Conservation (phyloP, 2,113 vertebrate species). For the Anhinga anhinga region DNA sequence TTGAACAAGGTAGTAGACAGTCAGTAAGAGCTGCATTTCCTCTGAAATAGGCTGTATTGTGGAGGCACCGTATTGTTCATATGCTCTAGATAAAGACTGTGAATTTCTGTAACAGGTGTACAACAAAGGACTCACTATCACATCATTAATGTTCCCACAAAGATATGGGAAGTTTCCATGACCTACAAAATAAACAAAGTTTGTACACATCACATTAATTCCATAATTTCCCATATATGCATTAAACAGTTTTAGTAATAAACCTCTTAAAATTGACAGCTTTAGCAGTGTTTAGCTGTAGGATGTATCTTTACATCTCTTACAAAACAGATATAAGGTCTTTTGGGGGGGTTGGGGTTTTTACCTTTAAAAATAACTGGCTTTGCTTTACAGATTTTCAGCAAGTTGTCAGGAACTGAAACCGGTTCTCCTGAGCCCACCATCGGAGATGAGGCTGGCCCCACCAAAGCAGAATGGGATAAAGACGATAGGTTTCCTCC, state of each 20-base stretch:
- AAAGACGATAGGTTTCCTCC: slow-evolving; percentile 61
- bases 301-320: background rate
- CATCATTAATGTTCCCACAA: slow-evolving; percentile 88
- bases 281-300: background rate
- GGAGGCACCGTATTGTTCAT: slow-evolving; percentile 86
- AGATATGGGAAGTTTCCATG: slow-evolving; percentile 92
- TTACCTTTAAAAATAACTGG: slow-evolving; percentile 96
- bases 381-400: slow-evolving; percentile 90
- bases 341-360: background rate
- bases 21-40: slow-evolving; percentile 96
- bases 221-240: background rate
- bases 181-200: slow-evolving; percentile 71
- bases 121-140: slow-evolving; percentile 88
- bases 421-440: slow-evolving; percentile 81
- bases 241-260: background rate
- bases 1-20: slow-evolving; percentile 97
- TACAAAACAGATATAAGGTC: background rate
- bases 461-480: slow-evolving; percentile 73
- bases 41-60: slow-evolving; percentile 88
- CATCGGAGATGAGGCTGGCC: slow-evolving; percentile 63
- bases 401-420: slow-evolving; percentile 88
- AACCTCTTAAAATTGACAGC: background rate
- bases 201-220: background rate
- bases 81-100: slow-evolving; percentile 87
- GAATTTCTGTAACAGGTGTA: slow-evolving; percentile 91